A percentile compares a stretch with the other conserved stretches of the same genome.
phyloP scores from a whole-genome alignment of 2,797 vertebrate species.

The Sebastolobus alascanus region DNA sequence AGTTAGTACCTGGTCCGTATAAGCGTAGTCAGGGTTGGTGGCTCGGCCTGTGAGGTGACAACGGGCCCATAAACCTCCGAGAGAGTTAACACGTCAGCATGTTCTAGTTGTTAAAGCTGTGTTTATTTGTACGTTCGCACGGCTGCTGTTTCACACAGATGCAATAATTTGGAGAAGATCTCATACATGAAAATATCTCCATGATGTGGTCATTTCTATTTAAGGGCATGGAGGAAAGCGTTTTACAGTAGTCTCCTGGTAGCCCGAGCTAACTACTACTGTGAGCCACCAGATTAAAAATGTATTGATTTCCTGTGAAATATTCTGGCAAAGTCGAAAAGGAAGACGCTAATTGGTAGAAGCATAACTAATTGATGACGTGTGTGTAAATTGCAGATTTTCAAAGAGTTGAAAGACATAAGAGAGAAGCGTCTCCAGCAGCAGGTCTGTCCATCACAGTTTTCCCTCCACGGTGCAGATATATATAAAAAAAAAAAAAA shows the following conservation, averaged over 20 bases:
- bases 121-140: slow-evolving; percentile 14
- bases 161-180: slow-evolving; percentile 6
- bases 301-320: slow-evolving; percentile 72
- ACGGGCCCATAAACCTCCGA: slow-evolving; percentile 39
- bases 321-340: slow-evolving; percentile 75
- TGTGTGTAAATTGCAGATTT: slow-evolving; percentile 69
- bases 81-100: slow-evolving; percentile 24
- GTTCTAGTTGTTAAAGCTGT: slow-evolving; percentile 15
- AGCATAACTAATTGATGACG: slow-evolving; percentile 77
- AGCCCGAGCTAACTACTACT: slow-evolving; percentile 50
- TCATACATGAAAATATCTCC: slow-evolving; percentile 8
- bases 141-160: slow-evolving; percentile 7
- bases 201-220: slow-evolving; percentile 25
- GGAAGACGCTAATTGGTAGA: slow-evolving; percentile 72
- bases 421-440: slow-evolving; percentile 35
- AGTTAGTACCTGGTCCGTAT: slow-evolving; percentile 29
- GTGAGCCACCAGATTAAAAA: slow-evolving; percentile 70
- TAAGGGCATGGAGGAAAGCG: slow-evolving; percentile 23
- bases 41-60: slow-evolving; percentile 49
- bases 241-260: slow-evolving; percentile 54
- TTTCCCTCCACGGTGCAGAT: slow-evolving; percentile 34
- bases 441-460: slow-evolving; percentile 52
- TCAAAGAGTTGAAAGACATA: slow-evolving; percentile 68
- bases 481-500: slow-evolving; percentile 39
- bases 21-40: slow-evolving; percentile 38